Conservation (phyloP, 2,888 invertebrate species). For the Melanargia galathea region DNA sequence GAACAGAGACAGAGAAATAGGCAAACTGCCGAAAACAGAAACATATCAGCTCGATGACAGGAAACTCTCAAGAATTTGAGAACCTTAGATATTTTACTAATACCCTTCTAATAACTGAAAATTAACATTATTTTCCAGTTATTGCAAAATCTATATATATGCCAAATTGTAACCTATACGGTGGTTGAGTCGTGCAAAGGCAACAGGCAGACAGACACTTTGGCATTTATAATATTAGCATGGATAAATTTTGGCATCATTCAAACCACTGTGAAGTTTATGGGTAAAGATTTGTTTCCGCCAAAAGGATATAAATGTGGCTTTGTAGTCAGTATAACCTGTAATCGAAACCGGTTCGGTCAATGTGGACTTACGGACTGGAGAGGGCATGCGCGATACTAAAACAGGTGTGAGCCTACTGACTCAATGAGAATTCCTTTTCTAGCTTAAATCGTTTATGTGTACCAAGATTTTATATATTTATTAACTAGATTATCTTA, state of each 20-base stretch:
- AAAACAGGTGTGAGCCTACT: slow-evolving; percentile 79
- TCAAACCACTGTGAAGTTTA: slow-evolving; percentile 16
- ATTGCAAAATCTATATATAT: too few relatives aligned
- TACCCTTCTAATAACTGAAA: too few relatives aligned
- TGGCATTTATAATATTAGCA: too few relatives aligned
- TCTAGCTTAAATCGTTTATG: slow-evolving; percentile 43
- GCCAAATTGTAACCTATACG: too few relatives aligned
- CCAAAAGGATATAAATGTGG: slow-evolving; percentile 78
- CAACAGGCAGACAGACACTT: too few relatives aligned
- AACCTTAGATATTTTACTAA: too few relatives aligned
- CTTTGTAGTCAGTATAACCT: slow-evolving; percentile 68
- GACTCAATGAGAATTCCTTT: slow-evolving; percentile 78
- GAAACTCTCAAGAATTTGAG: too few relatives aligned
- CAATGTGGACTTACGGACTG: slow-evolving; percentile 76
- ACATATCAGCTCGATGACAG: too few relatives aligned
- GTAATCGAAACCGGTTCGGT: slow-evolving; percentile 80
- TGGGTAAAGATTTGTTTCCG: slow-evolving; percentile 70
- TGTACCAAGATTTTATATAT: slow-evolving; percentile 19
- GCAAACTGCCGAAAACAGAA: too few relatives aligned
- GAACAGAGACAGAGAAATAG: not conserved
- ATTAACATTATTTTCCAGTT: too few relatives aligned
- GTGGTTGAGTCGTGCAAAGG: too few relatives aligned
- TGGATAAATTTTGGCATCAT: slow-evolving; percentile 2
- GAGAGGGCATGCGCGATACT: slow-evolving; percentile 77
- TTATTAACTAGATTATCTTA: not conserved